Conservation (phyloP, 2,888 invertebrate species). For the Lithophane semibrunnea region DNA sequence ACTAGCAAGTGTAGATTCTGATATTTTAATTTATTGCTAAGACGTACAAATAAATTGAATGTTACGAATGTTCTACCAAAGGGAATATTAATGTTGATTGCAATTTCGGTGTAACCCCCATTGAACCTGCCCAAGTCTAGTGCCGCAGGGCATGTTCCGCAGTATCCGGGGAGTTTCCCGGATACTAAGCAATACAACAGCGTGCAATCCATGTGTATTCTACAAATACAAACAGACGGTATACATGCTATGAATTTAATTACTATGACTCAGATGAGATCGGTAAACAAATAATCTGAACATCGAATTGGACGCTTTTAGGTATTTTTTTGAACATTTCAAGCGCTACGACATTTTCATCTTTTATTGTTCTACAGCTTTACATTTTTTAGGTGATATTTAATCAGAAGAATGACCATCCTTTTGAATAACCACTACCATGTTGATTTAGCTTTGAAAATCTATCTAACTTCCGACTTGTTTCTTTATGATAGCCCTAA, state of each 20-base stretch:
- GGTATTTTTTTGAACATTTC: neutral
- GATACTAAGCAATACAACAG: constrained; percentile 53
- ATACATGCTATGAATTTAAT: neutral
- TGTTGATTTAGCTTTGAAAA: too few species aligned
- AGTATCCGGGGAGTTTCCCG: constrained; percentile 53
- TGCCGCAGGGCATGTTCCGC: constrained; percentile 56
- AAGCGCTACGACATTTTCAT: too few species aligned
- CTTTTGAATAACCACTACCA: too few species aligned
- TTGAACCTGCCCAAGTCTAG: constrained; percentile 48
- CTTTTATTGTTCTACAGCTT: neutral
- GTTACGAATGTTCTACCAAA: constrained; percentile 1
- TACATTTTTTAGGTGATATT: neutral
- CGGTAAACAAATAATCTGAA: neutral
- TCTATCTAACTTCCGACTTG: neutral
- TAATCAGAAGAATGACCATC: too few species aligned
- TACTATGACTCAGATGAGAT: neutral
- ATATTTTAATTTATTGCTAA: too few species aligned
- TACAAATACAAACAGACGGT: neutral
- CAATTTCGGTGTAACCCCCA: constrained; percentile 28
- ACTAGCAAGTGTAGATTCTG: too few species aligned
- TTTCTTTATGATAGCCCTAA: neutral
- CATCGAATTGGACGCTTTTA: neutral
- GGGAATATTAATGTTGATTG: constrained; percentile 38
- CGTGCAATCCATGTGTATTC: constrained; percentile 32
- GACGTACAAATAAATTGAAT: neutral